Evolutionary conservation across 2,888 invertebrate genomes (phyloP), one percentile per base, ranked within the genome.

Genomic region (Andrena haemorrhoa): DNA sequence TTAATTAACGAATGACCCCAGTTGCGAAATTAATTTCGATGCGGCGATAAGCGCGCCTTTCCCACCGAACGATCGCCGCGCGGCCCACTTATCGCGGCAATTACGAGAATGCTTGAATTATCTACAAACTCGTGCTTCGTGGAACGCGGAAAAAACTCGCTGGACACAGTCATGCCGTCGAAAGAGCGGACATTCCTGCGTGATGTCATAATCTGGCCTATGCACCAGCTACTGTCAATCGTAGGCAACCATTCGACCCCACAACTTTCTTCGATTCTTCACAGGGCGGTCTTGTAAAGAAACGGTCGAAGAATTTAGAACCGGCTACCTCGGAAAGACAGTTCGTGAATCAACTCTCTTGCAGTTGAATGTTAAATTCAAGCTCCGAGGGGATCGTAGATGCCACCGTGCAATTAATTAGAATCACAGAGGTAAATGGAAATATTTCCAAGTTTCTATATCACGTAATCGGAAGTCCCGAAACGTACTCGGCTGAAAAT

Each of bases 161-260:
- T 61, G 51, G 49, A 26, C 60, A 61, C 12, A 29, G 49, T 70
- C 20, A 31, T 16, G 26, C 20, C 35, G 70, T 60, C 72, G 77
- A 83, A 86, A 81, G 83, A 83, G 65, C 75, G 76, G 64, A 49
- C 92, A 93, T 93, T 93, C 93, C 92, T 79, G 69, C 84, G 88
- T 91, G 93, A 93, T 92, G 93, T 92, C 93, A 93, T 90, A 88
- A 87, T 78, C 74, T 81, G 20, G 63, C 33, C 71, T 69, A 47
- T 61, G 49, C n/a, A 29, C 68, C 26, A 61, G 70, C 65, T 66
- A 71, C 77, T 66, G 63, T 66, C 47, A 33, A 29, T 29, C 5
- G 56, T 33, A 47, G 29, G 53, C 26, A 70, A 79, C 66, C 20
- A 41, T 51, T 60, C 56, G 63, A 70, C 56, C 63, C 31, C 23